Conservation (phyloP, 2,888 invertebrate species). For the Penaeus monodon region DNA sequence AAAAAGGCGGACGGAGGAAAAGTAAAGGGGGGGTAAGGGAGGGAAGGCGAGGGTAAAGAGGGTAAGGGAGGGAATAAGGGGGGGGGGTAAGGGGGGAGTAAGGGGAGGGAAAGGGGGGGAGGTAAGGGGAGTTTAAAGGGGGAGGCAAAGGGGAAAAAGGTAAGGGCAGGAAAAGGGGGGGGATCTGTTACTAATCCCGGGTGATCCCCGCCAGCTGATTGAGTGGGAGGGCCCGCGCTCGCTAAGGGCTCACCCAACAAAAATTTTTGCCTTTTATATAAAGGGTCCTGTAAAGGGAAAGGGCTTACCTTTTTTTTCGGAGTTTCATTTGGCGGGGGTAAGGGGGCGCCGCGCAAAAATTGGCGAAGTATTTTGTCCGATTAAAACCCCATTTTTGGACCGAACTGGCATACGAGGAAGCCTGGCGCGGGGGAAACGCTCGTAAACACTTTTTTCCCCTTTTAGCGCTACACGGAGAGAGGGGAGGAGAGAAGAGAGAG, state of each 20-base stretch:
- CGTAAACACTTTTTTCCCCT: slow-evolving; percentile 3
- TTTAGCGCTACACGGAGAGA: not conserved
- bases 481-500: not conserved
- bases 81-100: no score
- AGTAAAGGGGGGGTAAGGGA: no score
- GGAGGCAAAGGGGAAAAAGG: no score
- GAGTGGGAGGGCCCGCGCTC: slow-evolving; percentile 18
- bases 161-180: not conserved
- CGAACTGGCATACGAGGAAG: not conserved
- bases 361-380: slow-evolving; percentile 22
- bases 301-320: slow-evolving; percentile 38
- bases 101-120: no score
- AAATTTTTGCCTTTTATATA: slow-evolving; percentile 50
- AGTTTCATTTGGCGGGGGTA: slow-evolving; percentile 39
- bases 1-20: no score
- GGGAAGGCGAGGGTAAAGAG: no score
- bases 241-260: slow-evolving; percentile 34
- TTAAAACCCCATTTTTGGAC: slow-evolving; percentile 30
- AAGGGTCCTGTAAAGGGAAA: slow-evolving; percentile 19
- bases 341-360: slow-evolving; percentile 21
- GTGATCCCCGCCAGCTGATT: not conserved
- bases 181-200: not conserved
- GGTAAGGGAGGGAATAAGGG: no score
- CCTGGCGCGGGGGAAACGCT: not conserved
- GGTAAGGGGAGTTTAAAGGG: no score